A percentile compares a stretch with the other conserved stretches of the same genome.
Evolutionary conservation across 1,140 invertebrate genomes (phyloP).

Genomic region (Drosophila parvula): DNA sequence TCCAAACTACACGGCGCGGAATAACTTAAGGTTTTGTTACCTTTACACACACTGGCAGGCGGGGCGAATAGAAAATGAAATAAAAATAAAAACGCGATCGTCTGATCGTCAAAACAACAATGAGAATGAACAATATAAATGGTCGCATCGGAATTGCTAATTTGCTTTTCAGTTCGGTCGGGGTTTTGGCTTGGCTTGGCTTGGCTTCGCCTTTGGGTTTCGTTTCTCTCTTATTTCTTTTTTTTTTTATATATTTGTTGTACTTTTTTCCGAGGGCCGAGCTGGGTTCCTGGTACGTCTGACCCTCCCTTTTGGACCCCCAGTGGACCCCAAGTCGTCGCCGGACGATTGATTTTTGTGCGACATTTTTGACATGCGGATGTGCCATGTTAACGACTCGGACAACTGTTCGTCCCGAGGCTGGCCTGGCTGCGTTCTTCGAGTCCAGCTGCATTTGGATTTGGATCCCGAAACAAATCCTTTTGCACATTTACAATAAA

Average conservation of each 20-base stretch:
- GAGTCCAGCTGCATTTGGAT: slow-evolving; percentile 18
- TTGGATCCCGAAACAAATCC: slow-evolving; percentile 58
- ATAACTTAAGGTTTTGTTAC: slow-evolving; percentile 44
- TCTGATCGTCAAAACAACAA: slow-evolving; percentile 71
- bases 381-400: slow-evolving; percentile 77
- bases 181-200: slow-evolving; percentile 33
- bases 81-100: slow-evolving; percentile 79
- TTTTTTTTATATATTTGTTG: slow-evolving; percentile 3
- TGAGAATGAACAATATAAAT: slow-evolving; percentile 79
- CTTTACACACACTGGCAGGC: slow-evolving; percentile 18
- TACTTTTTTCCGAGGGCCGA: slow-evolving; percentile 14
- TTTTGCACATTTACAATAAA: slow-evolving; percentile 79
- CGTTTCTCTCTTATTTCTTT: slow-evolving; percentile 18
- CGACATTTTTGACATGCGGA: slow-evolving; percentile 82
- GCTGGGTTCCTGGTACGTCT: slow-evolving; percentile 64
- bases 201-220: slow-evolving; percentile 42
- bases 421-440: slow-evolving; percentile 15
- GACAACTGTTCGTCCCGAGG: slow-evolving; percentile 63
- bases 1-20: slow-evolving; percentile 39
- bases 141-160: slow-evolving; percentile 82
- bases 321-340: slow-evolving; percentile 18
- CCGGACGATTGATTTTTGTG: slow-evolving; percentile 74
- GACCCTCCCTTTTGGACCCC: slow-evolving; percentile 36
- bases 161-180: slow-evolving; percentile 73
- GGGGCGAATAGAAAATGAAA: slow-evolving; percentile 57